Evolutionary conservation across 2,797 vertebrate genomes (phyloP), one percentile per base, ranked within the genome.

Genomic region (Pseudochirops corinnae): DNA sequence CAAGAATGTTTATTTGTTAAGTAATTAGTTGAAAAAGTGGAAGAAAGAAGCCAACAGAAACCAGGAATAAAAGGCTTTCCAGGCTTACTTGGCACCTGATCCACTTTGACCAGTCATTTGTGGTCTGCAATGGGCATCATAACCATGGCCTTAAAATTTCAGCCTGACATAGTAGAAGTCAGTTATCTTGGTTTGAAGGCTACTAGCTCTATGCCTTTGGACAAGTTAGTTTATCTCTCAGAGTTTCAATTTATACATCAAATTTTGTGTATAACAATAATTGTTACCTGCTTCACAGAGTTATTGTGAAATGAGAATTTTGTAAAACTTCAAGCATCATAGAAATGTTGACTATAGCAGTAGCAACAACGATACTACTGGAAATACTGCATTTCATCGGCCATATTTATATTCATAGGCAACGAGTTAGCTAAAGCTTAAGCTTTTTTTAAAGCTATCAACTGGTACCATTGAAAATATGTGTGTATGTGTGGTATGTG

Each of bases 371-470:
- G 24, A 82, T 82, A n/a, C 62, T 67, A 6, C 62, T n/a, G 16
- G 62, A 74, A 87, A 21, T 87, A 87, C 26, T 87, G 9, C 9
- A 50, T 87, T 82, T 46, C 39, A 9, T 46, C 2, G 16, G 7
- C 39, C 93, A 96, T 96, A 56, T 94, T 92, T 14, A 0, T 93
- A 97, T 97, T 92, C 97, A 97, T 97, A 97, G 97, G 96, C 95
- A 97, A 97, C 96, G 97, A 97, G 56, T 94, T 93, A 96, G 97
- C 95, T 97, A 96, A 55, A 96, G 95, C 92, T 97, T 94, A 96
- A 39, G 13, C 0, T 74, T 39, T 97, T 96, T 96, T 97, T 93
- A 96, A 96, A 96, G 13, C 90, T 92, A 96, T 97, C 96, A 97
- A 87, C 58, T 96, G 93, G 91, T 56, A 92, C 53, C 21, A 87